These are phyloP conservation scores for Opisthocomus hoazin DNA, from an alignment of 2,113 vertebrate genomes.

Conservation along the genomic window DNA sequence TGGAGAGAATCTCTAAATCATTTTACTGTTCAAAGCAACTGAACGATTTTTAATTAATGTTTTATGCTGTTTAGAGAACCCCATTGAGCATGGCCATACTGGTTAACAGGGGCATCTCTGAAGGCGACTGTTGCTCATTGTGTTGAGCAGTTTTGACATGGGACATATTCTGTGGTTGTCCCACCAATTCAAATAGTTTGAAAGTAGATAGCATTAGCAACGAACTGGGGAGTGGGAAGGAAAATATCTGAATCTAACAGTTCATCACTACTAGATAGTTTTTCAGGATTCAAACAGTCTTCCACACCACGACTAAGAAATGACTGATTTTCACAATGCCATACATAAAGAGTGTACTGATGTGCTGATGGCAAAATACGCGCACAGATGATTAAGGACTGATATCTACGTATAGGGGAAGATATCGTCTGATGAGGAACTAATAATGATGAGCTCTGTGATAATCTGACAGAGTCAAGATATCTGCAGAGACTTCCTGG, in stretches of 20 bases:
- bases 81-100: not conserved
- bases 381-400: not conserved
- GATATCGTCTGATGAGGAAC: conserved; percentile 32
- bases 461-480: conserved; percentile 35
- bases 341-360: not conserved
- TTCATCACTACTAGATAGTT: not conserved
- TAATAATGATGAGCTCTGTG: conserved; percentile 33
- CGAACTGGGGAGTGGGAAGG: not conserved
- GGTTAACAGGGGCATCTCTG: not conserved
- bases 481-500: not conserved
- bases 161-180: not conserved
- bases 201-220: not conserved
- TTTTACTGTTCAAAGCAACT: not conserved
- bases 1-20: not conserved
- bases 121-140: not conserved
- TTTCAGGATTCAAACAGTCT: not conserved
- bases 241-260: not conserved
- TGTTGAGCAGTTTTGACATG: not conserved
- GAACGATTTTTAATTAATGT: not conserved
- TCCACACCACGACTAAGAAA: not conserved
- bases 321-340: not conserved
- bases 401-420: not conserved
- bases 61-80: not conserved
- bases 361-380: conserved; percentile 7
- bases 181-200: not conserved